Conservation (phyloP, 2,888 invertebrate species). For the Cephonodes hylas region DNA sequence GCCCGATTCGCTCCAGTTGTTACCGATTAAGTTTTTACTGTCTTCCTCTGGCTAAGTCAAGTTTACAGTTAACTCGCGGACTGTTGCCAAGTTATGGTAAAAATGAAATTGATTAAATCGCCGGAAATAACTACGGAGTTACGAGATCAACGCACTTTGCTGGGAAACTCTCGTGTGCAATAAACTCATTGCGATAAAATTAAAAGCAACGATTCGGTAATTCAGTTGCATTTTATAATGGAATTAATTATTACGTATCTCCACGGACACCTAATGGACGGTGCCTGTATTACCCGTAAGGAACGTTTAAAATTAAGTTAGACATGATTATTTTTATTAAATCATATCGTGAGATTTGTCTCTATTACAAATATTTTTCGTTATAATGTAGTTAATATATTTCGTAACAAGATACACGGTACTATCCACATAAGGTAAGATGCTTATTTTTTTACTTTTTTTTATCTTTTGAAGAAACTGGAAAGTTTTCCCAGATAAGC, state of each 20-base stretch:
- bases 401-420: too few species aligned
- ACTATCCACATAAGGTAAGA: too few species aligned
- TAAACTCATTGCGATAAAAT: neutral
- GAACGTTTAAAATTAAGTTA: neutral
- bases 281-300: neutral
- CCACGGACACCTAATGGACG: neutral
- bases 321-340: too few species aligned
- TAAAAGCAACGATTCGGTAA: neutral
- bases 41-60: constrained; percentile 56
- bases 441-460: too few species aligned
- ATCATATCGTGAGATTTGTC: too few species aligned
- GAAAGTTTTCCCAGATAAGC: too few species aligned
- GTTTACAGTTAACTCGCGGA: constrained; percentile 66
- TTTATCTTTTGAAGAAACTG: too few species aligned
- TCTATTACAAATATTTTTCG: too few species aligned
- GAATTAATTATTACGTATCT: constrained; percentile 2
- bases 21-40: constrained; percentile 75
- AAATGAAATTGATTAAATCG: constrained; percentile 53
- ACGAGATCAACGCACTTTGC: constrained; percentile 26
- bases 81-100: constrained; percentile 62
- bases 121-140: constrained; percentile 32
- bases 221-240: constrained; percentile 34
- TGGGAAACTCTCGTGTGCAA: constrained; percentile 6
- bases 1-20: constrained; percentile 78
- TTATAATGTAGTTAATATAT: too few species aligned